Base-by-base conservation (phyloP, 1,140 invertebrate species). In the Ephestia elutella region DNA sequence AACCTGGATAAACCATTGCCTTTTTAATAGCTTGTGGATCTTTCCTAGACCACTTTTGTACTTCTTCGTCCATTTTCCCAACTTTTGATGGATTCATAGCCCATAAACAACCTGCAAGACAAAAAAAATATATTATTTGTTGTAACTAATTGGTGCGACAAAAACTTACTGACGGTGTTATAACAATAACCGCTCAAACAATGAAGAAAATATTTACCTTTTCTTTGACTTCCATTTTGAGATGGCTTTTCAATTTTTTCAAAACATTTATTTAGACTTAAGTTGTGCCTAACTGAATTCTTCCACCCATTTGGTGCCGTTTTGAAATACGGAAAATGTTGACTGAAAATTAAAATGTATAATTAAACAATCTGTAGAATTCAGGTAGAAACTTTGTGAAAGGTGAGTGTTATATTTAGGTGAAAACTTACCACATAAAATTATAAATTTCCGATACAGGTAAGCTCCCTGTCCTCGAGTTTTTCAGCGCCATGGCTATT, bases 381-480 rank as follows among this genome's bases (percentile, higher is more conserved):
- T 17, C n/a, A 15, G 38, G 8, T 25, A 2, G 21, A 25, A 25
- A 25, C 7, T 3, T 3, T 25, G n/a, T 25, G 21, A 25, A 25
- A 25, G 21, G n/a, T n/a, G n/a, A n/a, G n/a, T n/a, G n/a, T n/a
- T n/a, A n/a, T n/a, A n/a, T n/a, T 25, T 3, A 25, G 21, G 21
- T 25, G 25, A n/a, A 54, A 54, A 92, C 94, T 93, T 90, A 97
- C 96, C 96, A 99, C 94, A 99, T 98, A 81, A 99, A 99, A 83
- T 96, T 98, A 85, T 99, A 99, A 64, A 99, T 99, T 90, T 99
- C 98, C 7, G 97, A 98, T 7, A 99, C 98, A 1, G 98, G 98
- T 70, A 99, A 87, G 72, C 96, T 97, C 51, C 98, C 98, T 56
- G 94, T 95, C 68, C 94, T 92, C 55, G 97, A 98, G 82, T 99